Evolutionary conservation across 2,888 invertebrate species (phyloP).

Genomic region (Endotricha flammealis): DNA sequence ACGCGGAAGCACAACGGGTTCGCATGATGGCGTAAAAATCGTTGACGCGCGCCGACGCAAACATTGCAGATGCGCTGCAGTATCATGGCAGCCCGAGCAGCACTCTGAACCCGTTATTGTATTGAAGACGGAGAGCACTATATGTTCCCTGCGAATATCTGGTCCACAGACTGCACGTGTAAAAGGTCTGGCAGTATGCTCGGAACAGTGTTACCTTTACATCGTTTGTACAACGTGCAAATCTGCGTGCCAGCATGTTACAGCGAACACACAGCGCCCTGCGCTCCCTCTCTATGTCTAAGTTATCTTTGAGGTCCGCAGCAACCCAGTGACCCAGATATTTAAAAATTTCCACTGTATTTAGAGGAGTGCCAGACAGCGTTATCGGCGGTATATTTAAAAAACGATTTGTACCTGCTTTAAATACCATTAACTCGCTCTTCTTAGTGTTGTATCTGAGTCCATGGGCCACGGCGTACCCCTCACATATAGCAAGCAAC

Average conservation of each 20-base stretch:
- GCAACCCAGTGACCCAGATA: too few species aligned
- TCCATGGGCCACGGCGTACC: constrained; percentile 10
- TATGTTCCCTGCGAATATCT: neutral
- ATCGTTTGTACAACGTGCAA: too few species aligned
- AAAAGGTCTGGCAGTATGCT: too few species aligned
- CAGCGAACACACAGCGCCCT: constrained; percentile 4
- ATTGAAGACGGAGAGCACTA: neutral
- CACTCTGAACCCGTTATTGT: neutral
- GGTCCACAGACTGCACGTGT: constrained; percentile 3
- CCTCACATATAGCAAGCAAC: constrained; percentile 9
- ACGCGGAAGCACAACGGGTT: too few species aligned
- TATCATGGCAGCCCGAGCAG: neutral
- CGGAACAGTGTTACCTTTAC: too few species aligned
- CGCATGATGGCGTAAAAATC: too few species aligned
- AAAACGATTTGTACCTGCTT: constrained; percentile 4
- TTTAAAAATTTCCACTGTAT: too few species aligned
- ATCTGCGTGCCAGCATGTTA: too few species aligned
- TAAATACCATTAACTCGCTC: constrained; percentile 12
- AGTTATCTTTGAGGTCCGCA: constrained; percentile 10
- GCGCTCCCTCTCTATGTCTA: constrained; percentile 16
- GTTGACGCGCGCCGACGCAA: neutral
- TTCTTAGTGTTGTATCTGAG: constrained; percentile 12
- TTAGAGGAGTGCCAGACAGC: too few species aligned
- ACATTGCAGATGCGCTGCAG: neutral
- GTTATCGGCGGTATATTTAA: too few species aligned